Percentiles rank a stretch among this genome's conserved stretches.
Evolutionary conservation across 2,888 invertebrate genomes (phyloP).

Genomic region (Cryptophagus acutangulus): DNA sequence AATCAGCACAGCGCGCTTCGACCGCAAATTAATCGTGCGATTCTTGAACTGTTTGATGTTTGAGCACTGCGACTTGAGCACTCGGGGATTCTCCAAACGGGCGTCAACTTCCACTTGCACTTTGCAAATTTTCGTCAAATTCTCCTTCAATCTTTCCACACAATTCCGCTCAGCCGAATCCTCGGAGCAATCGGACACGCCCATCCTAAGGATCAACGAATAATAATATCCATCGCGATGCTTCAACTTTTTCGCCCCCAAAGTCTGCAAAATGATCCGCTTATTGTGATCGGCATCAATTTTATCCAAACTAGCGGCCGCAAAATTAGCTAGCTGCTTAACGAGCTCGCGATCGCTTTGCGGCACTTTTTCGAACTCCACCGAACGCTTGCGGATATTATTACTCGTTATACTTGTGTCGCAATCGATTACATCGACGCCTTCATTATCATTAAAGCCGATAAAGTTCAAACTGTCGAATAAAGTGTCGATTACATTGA

Average conservation of each 20-base stretch:
- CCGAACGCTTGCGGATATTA: constrained; percentile 22
- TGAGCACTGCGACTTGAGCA: constrained; percentile 52
- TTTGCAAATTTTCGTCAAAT: constrained; percentile 52
- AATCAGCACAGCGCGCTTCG: constrained; percentile 14
- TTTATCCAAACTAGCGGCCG: constrained; percentile 49
- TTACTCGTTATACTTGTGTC: constrained; percentile 4
- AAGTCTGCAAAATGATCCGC: constrained; percentile 48
- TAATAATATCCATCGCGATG: constrained; percentile 46
- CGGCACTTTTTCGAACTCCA: constrained; percentile 31
- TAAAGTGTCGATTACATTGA: too few species aligned
- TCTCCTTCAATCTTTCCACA: constrained; percentile 38
- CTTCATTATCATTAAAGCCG: constrained; percentile 10
- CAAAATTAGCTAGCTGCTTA: constrained; percentile 47
- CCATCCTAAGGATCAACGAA: constrained; percentile 47
- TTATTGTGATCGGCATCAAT: constrained; percentile 51
- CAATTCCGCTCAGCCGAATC: constrained; percentile 28
- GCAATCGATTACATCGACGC: constrained; percentile 9
- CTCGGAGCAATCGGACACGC: constrained; percentile 46
- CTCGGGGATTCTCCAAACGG: constrained; percentile 46
- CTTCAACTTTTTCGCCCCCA: constrained; percentile 45
- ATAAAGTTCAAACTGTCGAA: too few species aligned
- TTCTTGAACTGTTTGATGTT: constrained; percentile 39
- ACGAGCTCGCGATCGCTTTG: constrained; percentile 33
- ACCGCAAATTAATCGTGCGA: constrained; percentile 31
- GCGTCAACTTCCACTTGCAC: constrained; percentile 47